These are phyloP conservation scores for Campylorhamphus procurvoides DNA, from an alignment of 2,113 vertebrate genomes.

Conservation along the genomic window DNA sequence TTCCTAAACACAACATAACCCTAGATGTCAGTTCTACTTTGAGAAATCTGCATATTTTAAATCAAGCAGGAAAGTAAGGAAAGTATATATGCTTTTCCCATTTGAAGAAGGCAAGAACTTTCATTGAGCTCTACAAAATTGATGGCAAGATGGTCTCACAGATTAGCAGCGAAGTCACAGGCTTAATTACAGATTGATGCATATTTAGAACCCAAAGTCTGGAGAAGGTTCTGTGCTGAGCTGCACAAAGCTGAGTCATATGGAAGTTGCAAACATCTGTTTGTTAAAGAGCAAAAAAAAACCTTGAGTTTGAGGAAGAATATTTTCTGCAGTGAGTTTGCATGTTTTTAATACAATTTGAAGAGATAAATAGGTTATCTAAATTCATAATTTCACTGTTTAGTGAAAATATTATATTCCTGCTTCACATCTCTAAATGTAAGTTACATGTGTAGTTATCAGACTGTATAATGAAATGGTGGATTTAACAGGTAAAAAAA, in stretches of 20 bases:
- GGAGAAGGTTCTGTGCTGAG: not conserved
- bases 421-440: not conserved
- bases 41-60: not conserved
- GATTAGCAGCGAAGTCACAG: not conserved
- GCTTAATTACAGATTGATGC: not conserved
- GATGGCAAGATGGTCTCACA: not conserved
- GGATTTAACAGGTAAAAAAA: not conserved
- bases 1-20: not conserved
- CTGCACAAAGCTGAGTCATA: not conserved
- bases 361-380: not conserved
- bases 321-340: not conserved
- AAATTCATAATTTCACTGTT: not conserved
- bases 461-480: not conserved
- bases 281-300: slow-evolving; percentile 20
- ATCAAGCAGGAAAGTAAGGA: not conserved
- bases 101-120: not conserved
- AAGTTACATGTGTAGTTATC: not conserved
- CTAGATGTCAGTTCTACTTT: not conserved
- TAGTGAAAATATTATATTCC: not conserved
- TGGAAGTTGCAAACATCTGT: not conserved
- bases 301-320: not conserved
- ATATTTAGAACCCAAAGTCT: slow-evolving; percentile 26
- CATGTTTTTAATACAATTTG: slow-evolving; percentile 19
- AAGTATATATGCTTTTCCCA: not conserved
- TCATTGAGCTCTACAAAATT: not conserved